phyloP scores from a whole-genome alignment of 2,113 vertebrate genomes.

The Malurus elegans region DNA sequence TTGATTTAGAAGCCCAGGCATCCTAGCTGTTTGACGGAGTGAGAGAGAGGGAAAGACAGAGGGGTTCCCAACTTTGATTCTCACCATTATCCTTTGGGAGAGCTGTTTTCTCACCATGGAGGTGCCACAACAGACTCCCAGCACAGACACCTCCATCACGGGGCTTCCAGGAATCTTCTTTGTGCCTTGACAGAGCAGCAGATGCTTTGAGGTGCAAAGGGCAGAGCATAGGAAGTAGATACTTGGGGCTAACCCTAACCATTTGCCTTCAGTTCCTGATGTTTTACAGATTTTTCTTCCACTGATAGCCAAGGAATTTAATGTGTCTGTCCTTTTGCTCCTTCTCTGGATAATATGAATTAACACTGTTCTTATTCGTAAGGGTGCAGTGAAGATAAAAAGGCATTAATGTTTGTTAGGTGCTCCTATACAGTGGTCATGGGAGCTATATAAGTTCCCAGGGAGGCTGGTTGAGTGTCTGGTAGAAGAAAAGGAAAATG shows the following conservation, averaged over 20 bases:
- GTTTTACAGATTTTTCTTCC: neutral
- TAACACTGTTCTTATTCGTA: neutral
- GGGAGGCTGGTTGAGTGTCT: slow-evolving; percentile 3
- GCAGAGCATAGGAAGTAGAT: neutral
- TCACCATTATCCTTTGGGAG: neutral
- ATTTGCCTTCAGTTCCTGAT: neutral
- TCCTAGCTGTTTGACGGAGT: neutral
- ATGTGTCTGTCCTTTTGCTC: neutral
- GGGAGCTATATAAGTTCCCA: neutral
- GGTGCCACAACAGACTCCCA: neutral
- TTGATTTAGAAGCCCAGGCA: neutral
- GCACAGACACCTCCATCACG: neutral
- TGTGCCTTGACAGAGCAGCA: accelerated
- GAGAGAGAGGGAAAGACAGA: neutral
- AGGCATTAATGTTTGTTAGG: neutral
- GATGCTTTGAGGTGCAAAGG: neutral
- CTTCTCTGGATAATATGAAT: neutral
- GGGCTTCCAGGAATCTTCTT: neutral
- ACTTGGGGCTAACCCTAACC: neutral
- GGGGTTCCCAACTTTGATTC: neutral
- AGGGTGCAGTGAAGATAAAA: neutral
- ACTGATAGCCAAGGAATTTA: neutral
- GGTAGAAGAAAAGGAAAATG: neutral
- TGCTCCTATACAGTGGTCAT: neutral
- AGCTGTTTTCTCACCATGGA: neutral